A percentile compares a stretch with the other conserved stretches of the same genome.
These are phyloP conservation scores for Dryadula phaetusa DNA, from an alignment of 2,888 invertebrate species.

Conservation along the genomic window DNA sequence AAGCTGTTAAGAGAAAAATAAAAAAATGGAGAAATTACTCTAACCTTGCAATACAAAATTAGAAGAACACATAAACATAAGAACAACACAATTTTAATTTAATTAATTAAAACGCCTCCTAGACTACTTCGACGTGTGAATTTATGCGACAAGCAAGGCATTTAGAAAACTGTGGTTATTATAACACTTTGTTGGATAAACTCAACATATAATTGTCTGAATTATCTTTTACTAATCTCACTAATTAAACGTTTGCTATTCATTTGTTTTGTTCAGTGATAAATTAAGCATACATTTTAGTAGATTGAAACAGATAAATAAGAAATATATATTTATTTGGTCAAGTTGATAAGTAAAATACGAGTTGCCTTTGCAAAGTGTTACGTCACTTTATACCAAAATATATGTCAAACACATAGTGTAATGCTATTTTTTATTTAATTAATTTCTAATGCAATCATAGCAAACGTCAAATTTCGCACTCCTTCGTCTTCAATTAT, in stretches of 20 bases:
- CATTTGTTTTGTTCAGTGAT: neutral
- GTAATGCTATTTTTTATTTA: too few species aligned
- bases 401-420: too few species aligned
- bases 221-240: slow-evolving; percentile 1
- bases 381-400: too few species aligned
- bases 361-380: too few species aligned
- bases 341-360: too few species aligned
- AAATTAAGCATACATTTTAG: neutral
- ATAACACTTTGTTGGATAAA: slow-evolving; percentile 26
- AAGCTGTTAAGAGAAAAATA: too few species aligned
- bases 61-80: neutral
- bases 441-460: too few species aligned
- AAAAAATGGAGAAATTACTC: too few species aligned
- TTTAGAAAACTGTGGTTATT: slow-evolving; percentile 34
- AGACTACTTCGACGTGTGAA: slow-evolving; percentile 32
- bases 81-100: neutral
- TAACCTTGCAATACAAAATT: neutral
- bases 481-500: too few species aligned
- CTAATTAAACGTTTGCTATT: slow-evolving; percentile 7
- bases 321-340: too few species aligned
- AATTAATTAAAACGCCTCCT: slow-evolving; percentile 12
- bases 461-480: too few species aligned
- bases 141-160: slow-evolving; percentile 28
- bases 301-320: neutral
- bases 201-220: slow-evolving; percentile 14